Evolutionary conservation across 1,140 invertebrate genomes (phyloP).

Genomic region (Periplaneta americana): DNA sequence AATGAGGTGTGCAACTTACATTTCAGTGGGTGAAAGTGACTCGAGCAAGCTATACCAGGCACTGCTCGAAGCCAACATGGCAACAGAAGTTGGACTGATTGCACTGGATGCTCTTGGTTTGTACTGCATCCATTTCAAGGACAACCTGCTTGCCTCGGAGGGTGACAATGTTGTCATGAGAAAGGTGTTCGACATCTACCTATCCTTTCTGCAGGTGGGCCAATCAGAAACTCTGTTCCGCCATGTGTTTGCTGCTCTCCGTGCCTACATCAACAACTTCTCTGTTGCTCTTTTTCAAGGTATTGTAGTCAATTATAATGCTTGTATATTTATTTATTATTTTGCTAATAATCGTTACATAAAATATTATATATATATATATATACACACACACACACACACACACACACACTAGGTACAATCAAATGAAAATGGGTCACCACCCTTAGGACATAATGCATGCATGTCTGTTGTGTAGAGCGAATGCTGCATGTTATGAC

Average conservation of each 20-base stretch:
- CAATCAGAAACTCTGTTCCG: slow-evolving; percentile 86
- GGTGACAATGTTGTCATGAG: slow-evolving; percentile 72
- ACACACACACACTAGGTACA: too few species aligned
- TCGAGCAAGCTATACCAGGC: slow-evolving; percentile 47
- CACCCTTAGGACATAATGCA: too few species aligned
- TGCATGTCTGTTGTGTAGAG: too few species aligned
- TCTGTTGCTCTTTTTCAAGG: slow-evolving; percentile 75
- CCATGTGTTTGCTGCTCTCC: slow-evolving; percentile 84
- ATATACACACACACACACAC: too few species aligned
- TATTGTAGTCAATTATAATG: slow-evolving; percentile 35
- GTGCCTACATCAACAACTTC: slow-evolving; percentile 89
- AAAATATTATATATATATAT: not conserved
- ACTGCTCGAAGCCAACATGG: slow-evolving; percentile 78
- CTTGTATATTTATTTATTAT: too few species aligned
- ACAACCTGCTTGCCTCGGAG: slow-evolving; percentile 54
- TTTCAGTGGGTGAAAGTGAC: slow-evolving; percentile 10
- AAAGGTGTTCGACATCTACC: slow-evolving; percentile 74
- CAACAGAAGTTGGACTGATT: slow-evolving; percentile 84
- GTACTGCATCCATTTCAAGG: slow-evolving; percentile 76
- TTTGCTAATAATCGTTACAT: too few species aligned
- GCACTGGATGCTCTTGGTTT: slow-evolving; percentile 80
- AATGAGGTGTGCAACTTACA: too few species aligned
- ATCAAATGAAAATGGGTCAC: too few species aligned
- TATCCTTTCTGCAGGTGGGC: slow-evolving; percentile 80
- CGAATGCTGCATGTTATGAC: too few species aligned